These are phyloP conservation scores for Ophion obscuratus DNA, from an alignment of 2,888 invertebrate species.

Conservation along the genomic window DNA sequence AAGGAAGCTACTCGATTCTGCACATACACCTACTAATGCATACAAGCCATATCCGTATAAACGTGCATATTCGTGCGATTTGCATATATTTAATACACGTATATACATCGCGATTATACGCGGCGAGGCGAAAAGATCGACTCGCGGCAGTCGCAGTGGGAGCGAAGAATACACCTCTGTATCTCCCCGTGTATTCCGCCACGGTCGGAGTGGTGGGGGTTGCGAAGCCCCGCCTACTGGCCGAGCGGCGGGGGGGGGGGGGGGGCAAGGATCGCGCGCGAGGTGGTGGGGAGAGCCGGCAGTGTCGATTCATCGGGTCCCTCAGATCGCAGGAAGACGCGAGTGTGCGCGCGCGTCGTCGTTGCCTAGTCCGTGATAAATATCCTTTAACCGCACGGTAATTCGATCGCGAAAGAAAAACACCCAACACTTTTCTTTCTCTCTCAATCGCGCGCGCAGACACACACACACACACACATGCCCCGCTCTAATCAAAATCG, in stretches of 20 bases:
- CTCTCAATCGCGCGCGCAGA: background rate
- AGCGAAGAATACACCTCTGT: background rate
- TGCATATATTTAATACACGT: background rate
- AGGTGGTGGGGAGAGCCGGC: constrained; percentile 68
- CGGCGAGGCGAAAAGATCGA: constrained; percentile 7
- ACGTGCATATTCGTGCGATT: background rate
- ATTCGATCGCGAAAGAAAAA: constrained; percentile 19
- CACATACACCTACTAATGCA: too few species aligned
- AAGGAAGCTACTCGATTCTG: constrained; percentile 24
- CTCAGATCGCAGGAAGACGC: constrained; percentile 80
- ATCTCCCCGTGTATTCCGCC: too few species aligned
- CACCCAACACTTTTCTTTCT: background rate
- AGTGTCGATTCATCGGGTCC: constrained; percentile 65
- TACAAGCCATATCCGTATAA: too few species aligned
- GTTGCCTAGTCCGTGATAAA: constrained; percentile 56
- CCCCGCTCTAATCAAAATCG: background rate
- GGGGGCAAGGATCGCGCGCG: constrained; percentile 10
- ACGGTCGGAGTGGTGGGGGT: background rate
- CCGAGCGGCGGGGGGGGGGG: constrained; percentile 12
- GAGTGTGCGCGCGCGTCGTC: constrained; percentile 77
- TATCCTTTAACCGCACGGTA: background rate
- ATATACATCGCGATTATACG: background rate
- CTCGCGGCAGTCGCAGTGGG: constrained; percentile 4
- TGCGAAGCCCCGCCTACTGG: constrained; percentile 47
- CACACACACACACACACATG: background rate